phyloP scores from a whole-genome alignment of 1,140 invertebrate genomes.

The Lasaia peninsularis region DNA sequence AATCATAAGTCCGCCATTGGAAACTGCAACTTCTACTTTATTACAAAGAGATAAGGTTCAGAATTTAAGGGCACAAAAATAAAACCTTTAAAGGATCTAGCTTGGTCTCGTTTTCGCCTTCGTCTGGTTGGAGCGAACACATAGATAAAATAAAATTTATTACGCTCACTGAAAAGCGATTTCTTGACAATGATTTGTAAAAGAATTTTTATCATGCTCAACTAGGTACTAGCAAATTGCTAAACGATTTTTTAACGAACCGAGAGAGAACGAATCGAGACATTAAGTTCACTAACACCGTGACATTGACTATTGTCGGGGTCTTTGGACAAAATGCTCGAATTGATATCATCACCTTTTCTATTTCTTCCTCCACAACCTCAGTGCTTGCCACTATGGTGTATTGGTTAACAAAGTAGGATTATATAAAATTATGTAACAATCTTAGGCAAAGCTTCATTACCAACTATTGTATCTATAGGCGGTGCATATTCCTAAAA shows the following conservation, averaged over 20 bases:
- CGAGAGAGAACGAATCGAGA: background rate
- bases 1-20: conserved; percentile 24
- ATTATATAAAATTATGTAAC: too few species aligned
- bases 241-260: too few species aligned
- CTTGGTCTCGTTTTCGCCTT: conserved; percentile 52
- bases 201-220: conserved; percentile 3
- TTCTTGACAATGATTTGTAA: conserved; percentile 32
- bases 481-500: too few species aligned
- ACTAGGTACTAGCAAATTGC: too few species aligned
- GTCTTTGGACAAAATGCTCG: too few species aligned
- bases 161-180: conserved; percentile 39
- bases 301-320: too few species aligned
- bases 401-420: too few species aligned
- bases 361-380: too few species aligned
- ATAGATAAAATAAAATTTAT: conserved; percentile 71
- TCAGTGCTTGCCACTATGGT: too few species aligned
- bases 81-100: conserved; percentile 56
- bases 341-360: background rate
- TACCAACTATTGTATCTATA: too few species aligned
- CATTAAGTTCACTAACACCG: too few species aligned
- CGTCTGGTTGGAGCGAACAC: conserved; percentile 58
- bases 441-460: too few species aligned
- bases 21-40: conserved; percentile 28
- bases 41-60: background rate
- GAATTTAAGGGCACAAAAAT: conserved; percentile 19